These are phyloP conservation scores for Eudorcas thomsonii DNA, from an alignment of 2,113 vertebrate species.

Conservation along the genomic window DNA sequence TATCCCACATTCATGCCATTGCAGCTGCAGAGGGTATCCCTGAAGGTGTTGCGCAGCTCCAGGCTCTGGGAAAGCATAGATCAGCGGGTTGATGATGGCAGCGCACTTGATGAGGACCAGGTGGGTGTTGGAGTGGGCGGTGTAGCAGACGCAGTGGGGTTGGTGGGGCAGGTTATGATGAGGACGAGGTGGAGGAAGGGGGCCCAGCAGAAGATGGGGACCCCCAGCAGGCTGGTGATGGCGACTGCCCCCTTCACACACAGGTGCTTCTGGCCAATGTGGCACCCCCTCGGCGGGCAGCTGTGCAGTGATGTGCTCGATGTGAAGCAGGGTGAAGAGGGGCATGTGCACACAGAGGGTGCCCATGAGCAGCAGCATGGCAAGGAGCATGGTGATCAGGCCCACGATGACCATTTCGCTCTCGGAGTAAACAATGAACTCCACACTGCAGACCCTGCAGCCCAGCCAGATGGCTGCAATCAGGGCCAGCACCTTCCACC, in stretches of 20 bases:
- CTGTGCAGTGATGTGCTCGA: slow-evolving; percentile 85
- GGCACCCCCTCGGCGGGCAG: slow-evolving; percentile 74
- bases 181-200: slow-evolving; percentile 91
- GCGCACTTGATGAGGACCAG: slow-evolving; percentile 92
- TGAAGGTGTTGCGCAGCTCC: slow-evolving; percentile 90
- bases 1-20: slow-evolving; percentile 72
- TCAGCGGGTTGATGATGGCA: slow-evolving; percentile 88
- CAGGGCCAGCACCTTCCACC: slow-evolving; percentile 80
- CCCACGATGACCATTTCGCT: slow-evolving; percentile 90
- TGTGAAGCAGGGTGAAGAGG: slow-evolving; percentile 87
- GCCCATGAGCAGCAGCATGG: slow-evolving; percentile 90
- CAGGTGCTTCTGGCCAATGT: slow-evolving; percentile 76
- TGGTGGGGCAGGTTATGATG: slow-evolving; percentile 89
- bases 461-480: slow-evolving; percentile 85
- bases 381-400: slow-evolving; percentile 88
- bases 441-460: slow-evolving; percentile 87
- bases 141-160: slow-evolving; percentile 89
- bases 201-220: slow-evolving; percentile 90
- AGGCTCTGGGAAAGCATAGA: slow-evolving; percentile 88
- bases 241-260: slow-evolving; percentile 89
- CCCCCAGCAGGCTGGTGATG: slow-evolving; percentile 88
- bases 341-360: slow-evolving; percentile 90
- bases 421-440: slow-evolving; percentile 89
- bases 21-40: slow-evolving; percentile 87
- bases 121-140: slow-evolving; percentile 89